Evolutionary conservation across 2,888 invertebrate species (phyloP), one percentile per base, ranked within the genome.

Genomic region (Drosophila recens): DNA sequence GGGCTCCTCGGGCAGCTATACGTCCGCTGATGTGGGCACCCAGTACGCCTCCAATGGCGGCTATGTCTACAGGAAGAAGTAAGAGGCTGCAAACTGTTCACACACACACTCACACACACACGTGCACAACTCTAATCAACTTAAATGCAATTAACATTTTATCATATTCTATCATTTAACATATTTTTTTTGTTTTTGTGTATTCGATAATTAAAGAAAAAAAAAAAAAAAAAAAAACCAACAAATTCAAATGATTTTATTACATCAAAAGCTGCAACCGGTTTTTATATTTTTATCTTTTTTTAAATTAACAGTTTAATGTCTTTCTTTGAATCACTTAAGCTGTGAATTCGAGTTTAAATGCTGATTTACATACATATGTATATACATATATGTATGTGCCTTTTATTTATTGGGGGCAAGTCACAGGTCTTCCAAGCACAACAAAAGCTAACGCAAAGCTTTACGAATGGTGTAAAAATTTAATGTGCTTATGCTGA

Each of bases 1-100:
- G n/a, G 78, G 82, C 3, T 49, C 72, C 4, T 57, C 57, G 34
- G 72, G 75, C 27, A 76, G 77, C 73, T 87, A 87, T 67, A 74
- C 87, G 4, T 56, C 53, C 15, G 72, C 43, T 36, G 88, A 88
- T 82, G 77, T 71, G 27, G 92, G 87, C 42, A 92, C 92, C 67
- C 90, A 91, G 78, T 92, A 92, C 57, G 92, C 89, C 54, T 80
- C 91, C 82, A 92, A 92, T 58, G 92, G 92, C 38, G 92, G 92
- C 70, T 92, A 92, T 57, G 87, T 91, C 77, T 92, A 92, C 90
- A 89, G 80, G 75, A 91, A 90, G 78, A 91, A 90, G 77, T 89
- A 89, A 87, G 84, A 45, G 52, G 70, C 71, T 75, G 52, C 23
- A 61, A 76, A 77, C 77, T 76, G 75, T 65, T 84, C 79, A 34